A percentile compares a stretch with the other conserved stretches of the same genome.
Evolutionary conservation across 2,797 vertebrate genomes (phyloP).

Genomic region (Pseudochirops corinnae): DNA sequence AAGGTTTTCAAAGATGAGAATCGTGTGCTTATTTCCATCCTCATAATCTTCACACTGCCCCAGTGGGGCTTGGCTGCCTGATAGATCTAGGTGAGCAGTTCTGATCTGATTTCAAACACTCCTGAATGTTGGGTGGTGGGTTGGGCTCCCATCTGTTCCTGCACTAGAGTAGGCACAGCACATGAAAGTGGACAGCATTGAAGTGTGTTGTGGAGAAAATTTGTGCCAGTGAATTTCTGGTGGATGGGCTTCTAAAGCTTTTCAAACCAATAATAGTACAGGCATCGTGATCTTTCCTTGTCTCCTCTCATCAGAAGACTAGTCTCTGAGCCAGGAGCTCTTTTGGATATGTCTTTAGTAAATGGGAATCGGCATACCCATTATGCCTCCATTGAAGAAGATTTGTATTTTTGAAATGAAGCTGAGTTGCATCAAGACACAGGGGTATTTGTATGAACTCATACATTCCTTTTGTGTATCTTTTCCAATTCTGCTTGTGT

Average conservation of each 20-base stretch:
- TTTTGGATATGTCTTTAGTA: rapidly evolving
- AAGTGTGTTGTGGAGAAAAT: conserved; percentile 17
- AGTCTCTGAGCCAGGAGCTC: neutral
- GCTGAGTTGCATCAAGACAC: neutral
- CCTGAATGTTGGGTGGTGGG: conserved; percentile 21
- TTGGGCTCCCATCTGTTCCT: conserved; percentile 67
- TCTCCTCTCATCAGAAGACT: neutral
- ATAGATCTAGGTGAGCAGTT: conserved; percentile 56
- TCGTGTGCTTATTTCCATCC: conserved; percentile 63
- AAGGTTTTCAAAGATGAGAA: conserved; percentile 46
- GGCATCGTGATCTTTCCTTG: neutral
- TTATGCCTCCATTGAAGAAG: neutral
- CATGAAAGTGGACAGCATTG: conserved; percentile 39
- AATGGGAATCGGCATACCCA: conserved; percentile 16
- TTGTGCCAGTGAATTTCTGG: conserved; percentile 13
- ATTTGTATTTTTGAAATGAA: conserved; percentile 43
- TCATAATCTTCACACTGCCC: conserved; percentile 43
- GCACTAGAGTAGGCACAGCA: conserved; percentile 35
- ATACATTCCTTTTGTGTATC: neutral
- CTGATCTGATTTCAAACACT: conserved; percentile 57
- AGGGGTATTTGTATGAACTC: neutral
- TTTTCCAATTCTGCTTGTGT: neutral
- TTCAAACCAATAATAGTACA: rapidly evolving
- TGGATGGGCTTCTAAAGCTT: neutral
- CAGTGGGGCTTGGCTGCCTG: conserved; percentile 57